These are phyloP conservation scores for Julus scanicus DNA, from an alignment of 2,888 invertebrate genomes.

Conservation along the genomic window DNA sequence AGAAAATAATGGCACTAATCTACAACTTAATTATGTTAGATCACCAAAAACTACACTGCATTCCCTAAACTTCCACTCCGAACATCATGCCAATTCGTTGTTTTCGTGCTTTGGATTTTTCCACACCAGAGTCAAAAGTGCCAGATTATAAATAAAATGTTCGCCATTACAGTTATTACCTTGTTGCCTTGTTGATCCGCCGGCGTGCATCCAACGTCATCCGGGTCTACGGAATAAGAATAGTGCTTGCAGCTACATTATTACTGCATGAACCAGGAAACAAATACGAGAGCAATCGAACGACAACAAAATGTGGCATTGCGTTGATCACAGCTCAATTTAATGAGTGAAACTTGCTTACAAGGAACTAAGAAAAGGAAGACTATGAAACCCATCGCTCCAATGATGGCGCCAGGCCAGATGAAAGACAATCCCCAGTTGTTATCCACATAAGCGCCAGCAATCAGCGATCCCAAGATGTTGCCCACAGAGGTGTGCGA, in stretches of 20 bases:
- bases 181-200: constrained; percentile 61
- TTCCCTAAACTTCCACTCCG: background rate
- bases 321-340: background rate
- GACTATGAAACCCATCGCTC: constrained; percentile 75
- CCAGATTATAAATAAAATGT: background rate
- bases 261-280: constrained; percentile 54
- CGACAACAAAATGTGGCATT: background rate
- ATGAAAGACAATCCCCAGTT: constrained; percentile 94
- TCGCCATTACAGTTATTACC: background rate
- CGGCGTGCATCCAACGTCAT: constrained; percentile 75
- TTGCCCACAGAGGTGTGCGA: constrained; percentile 97
- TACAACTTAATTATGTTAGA: background rate
- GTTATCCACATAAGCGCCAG: constrained; percentile 83
- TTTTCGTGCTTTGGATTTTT: constrained; percentile 9
- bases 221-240: constrained; percentile 71
- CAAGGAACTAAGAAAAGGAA: constrained; percentile 85
- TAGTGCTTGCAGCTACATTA: constrained; percentile 52
- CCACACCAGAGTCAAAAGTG: background rate
- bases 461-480: constrained; percentile 90
- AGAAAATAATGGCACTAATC: constrained; percentile 1
- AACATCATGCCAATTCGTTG: background rate
- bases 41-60: background rate
- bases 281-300: background rate
- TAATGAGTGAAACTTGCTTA: constrained; percentile 60
- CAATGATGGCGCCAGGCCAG: constrained; percentile 87